A percentile compares a stretch with the other conserved stretches of the same genome.
These are phyloP conservation scores for Tetramorium simillimum DNA, from an alignment of 1,140 invertebrate genomes.

Conservation along the genomic window DNA sequence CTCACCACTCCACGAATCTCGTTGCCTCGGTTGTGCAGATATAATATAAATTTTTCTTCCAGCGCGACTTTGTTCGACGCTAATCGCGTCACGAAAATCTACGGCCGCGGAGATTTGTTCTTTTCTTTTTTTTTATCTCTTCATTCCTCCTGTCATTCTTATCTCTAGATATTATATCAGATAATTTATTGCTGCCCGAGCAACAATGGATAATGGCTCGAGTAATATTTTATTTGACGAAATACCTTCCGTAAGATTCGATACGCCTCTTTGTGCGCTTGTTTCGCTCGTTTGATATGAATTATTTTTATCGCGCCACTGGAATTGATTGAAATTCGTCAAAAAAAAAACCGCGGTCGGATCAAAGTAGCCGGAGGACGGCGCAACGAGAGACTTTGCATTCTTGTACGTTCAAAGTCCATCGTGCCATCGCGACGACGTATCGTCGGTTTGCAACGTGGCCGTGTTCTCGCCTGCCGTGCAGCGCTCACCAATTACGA, in stretches of 20 bases:
- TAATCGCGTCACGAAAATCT: conserved; percentile 7
- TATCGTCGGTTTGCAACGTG: conserved; percentile 20
- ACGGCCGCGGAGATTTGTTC: not conserved
- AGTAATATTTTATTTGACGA: not conserved
- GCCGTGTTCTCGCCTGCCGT: conserved; percentile 31
- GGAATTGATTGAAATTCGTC: conserved; percentile 12
- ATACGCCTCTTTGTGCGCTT: not conserved
- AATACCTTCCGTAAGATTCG: not conserved
- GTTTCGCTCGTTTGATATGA: not conserved
- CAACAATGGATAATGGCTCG: not conserved
- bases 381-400: conserved; percentile 24
- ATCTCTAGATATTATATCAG: not conserved
- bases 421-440: not conserved
- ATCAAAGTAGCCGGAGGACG: not conserved
- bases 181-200: not conserved
- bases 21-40: conserved; percentile 31
- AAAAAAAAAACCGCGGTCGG: not conserved
- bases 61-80: not conserved
- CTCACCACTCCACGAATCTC: conserved; percentile 33
- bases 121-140: not conserved
- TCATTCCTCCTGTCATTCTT: not conserved
- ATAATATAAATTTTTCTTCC: conserved; percentile 9
- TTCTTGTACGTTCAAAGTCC: not conserved
- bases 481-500: conserved; percentile 64
- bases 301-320: not conserved